phyloP scores from a whole-genome alignment of 2,113 vertebrate genomes.

The Neolamprologus toae region DNA sequence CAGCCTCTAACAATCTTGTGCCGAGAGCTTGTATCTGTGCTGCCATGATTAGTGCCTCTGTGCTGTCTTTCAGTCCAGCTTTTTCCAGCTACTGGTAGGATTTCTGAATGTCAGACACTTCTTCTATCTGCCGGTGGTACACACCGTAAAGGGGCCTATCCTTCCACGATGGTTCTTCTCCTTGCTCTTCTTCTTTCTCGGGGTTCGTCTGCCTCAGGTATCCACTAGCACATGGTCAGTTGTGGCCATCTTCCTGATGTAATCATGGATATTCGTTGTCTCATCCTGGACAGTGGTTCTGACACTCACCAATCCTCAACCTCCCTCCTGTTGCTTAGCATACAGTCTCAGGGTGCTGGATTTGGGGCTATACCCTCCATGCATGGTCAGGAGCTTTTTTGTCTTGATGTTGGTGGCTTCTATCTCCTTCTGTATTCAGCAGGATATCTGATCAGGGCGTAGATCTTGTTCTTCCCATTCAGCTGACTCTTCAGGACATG shows the following conservation, averaged over 20 bases:
- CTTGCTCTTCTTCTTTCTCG: background rate
- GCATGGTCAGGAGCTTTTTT: background rate
- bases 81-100: background rate
- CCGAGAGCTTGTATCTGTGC: background rate
- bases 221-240: background rate
- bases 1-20: background rate
- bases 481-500: background rate
- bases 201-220: background rate
- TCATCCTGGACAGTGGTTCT: background rate
- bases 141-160: background rate
- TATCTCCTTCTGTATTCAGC: background rate
- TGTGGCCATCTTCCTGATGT: background rate
- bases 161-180: background rate
- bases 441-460: background rate
- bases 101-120: background rate
- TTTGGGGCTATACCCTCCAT: background rate
- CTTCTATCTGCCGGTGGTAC: background rate
- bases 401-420: background rate
- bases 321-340: background rate
- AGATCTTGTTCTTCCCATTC: background rate
- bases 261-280: background rate
- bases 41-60: background rate
- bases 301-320: background rate
- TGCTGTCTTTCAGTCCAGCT: background rate
- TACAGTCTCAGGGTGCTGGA: background rate